A percentile compares a stretch with the other conserved stretches of the same genome.
These are phyloP conservation scores for Galemys pyrenaicus DNA, from an alignment of 2,113 vertebrate species.

Conservation along the genomic window DNA sequence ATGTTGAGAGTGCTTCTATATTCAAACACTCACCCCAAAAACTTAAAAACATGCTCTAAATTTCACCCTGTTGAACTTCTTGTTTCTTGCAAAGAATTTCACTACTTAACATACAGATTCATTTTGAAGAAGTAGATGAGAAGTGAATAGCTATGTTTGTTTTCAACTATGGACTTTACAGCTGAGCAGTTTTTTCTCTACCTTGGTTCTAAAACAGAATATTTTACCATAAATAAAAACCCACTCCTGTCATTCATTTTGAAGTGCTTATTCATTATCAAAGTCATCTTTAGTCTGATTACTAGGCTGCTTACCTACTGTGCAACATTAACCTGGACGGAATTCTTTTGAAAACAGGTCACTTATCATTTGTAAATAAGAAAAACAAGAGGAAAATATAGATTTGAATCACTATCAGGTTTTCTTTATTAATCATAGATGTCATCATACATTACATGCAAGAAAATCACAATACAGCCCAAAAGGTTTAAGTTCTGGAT, in stretches of 20 bases:
- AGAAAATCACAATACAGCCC: conserved; percentile 64
- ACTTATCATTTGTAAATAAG: not conserved
- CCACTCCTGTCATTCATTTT: not conserved
- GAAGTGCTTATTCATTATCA: not conserved
- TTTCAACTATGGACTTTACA: conserved; percentile 15
- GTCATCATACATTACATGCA: conserved; percentile 60
- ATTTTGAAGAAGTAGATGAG: not conserved
- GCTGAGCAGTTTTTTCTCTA: not conserved
- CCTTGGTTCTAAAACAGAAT: not conserved
- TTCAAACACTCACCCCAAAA: not conserved
- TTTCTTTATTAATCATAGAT: conserved; percentile 69
- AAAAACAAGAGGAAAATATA: conserved; percentile 21
- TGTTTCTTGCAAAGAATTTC: conserved; percentile 7
- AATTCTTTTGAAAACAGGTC: not conserved
- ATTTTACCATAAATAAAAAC: not conserved
- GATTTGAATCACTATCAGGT: conserved; percentile 44
- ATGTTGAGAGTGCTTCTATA: not conserved
- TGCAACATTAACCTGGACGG: not conserved
- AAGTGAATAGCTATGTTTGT: not conserved
- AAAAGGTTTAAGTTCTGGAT: conserved; percentile 25
- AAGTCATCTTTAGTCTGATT: not conserved
- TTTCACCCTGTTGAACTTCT: not conserved
- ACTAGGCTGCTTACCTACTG: not conserved
- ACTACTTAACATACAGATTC: not conserved
- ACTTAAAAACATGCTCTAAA: not conserved